Base-by-base conservation (phyloP, 2,797 vertebrate species). In the Mallotus villosus region DNA sequence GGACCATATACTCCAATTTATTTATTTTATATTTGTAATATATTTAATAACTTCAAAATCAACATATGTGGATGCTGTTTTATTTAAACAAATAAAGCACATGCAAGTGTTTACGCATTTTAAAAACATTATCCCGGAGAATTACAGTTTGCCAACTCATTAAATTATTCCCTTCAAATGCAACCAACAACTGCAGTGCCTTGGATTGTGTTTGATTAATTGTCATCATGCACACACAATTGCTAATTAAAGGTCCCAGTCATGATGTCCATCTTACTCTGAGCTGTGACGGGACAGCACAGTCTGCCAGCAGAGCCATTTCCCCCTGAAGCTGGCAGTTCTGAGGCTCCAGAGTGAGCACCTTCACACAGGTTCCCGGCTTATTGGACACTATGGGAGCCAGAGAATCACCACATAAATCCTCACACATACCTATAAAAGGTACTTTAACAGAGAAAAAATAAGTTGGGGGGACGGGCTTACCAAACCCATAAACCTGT, bases 351-450 rank as follows among this genome's bases (percentile, higher is more conserved):
- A 99, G 92, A 70, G 94, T 98, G 81, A 99, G 90, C 71, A 98
- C 96, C 83, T 99, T 98, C 88, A 98, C 95, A 82, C 96, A 98
- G 0, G 94, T 96, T 74, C 97, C 96, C 4, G 97, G 97, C 83
- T 99, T 98, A 85, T 95, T 96, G 64, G 95, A 97, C 76, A 98
- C 97, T 98, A 71, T 5, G 76, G 58, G 55, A 74, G 16, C 62
- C 58, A 58, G 12, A 49, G 29, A 21, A 14, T 72, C 8, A 24
- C 51, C 22, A 59, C 22, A 25, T 59, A 9, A 19, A 53, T 53
- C 19, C 51, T 53, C 51, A n/a, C 16, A n/a, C 51, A n/a, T n/a
- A 17, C 16, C 51, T 4, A 5, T 19, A 53, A 53, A 53, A n/a
- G 17, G 51, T 4, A 53, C 51, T 53, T 19, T 53, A 53, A 14